Conservation (phyloP, 2,113 vertebrate species). For the Siniperca chuatsi region DNA sequence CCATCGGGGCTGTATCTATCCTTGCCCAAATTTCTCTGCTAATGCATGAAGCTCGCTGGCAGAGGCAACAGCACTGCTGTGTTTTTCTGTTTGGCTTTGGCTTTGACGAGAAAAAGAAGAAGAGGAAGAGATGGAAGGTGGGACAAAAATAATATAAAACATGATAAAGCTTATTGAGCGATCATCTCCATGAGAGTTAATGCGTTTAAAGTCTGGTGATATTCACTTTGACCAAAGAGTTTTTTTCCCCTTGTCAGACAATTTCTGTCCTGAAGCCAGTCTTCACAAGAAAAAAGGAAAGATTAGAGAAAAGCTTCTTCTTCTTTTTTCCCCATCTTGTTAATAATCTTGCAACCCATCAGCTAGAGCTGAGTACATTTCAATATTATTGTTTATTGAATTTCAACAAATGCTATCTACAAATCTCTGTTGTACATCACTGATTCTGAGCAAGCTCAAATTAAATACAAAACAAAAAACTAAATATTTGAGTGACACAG, state of each 20-base stretch:
- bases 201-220: neutral
- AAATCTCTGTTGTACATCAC: neutral
- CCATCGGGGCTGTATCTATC: slow-evolving; percentile 75
- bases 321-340: neutral
- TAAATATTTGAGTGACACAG: neutral
- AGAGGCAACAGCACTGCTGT: slow-evolving; percentile 24
- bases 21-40: slow-evolving; percentile 71
- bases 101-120: slow-evolving; percentile 36
- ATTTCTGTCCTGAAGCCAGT: no score
- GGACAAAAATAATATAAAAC: slow-evolving; percentile 43
- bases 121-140: slow-evolving; percentile 29
- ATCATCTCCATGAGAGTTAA: neutral
- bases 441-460: neutral
- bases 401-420: neutral
- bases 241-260: no score
- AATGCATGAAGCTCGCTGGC: slow-evolving; percentile 73
- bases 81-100: slow-evolving; percentile 51
- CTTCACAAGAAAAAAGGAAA: no score
- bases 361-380: neutral
- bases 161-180: neutral
- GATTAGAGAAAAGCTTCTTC: no score
- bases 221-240: neutral
- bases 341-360: no score
- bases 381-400: neutral
- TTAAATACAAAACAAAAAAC: neutral